Conservation (phyloP, 2,797 vertebrate genomes). For the Takifugu ocellatus region DNA sequence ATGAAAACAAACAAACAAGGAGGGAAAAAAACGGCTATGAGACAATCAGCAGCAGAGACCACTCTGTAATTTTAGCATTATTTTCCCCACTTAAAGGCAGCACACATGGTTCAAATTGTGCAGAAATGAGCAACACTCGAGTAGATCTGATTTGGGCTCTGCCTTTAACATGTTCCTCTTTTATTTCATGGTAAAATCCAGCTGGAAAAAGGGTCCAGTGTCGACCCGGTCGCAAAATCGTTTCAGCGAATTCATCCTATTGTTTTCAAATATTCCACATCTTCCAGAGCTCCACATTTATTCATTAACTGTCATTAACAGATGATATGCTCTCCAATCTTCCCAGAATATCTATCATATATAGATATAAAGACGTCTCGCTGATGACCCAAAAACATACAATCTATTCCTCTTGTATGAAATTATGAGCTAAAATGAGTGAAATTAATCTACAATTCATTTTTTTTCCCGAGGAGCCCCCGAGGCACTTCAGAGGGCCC, state of each 20-base stretch:
- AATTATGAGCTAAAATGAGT: constrained; percentile 47
- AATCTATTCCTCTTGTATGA: constrained; percentile 27
- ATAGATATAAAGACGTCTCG: constrained; percentile 46
- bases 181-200: constrained; percentile 67
- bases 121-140: constrained; percentile 66
- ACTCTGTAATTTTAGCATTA: constrained; percentile 77
- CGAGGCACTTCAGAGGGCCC: constrained; percentile 34
- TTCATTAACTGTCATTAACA: neutral
- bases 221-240: constrained; percentile 52
- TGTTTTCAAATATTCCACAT: too few species aligned
- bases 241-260: constrained; percentile 6
- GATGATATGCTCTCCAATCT: too few species aligned
- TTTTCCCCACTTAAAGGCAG: constrained; percentile 75
- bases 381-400: constrained; percentile 56
- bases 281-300: too few species aligned
- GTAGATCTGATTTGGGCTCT: constrained; percentile 66
- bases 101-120: constrained; percentile 72
- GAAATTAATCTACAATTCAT: constrained; percentile 61
- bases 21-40: constrained; percentile 60
- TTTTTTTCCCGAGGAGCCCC: constrained; percentile 43
- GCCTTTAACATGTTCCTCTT: too few species aligned
- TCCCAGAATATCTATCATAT: neutral
- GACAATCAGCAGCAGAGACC: constrained; percentile 76
- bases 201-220: constrained; percentile 56
- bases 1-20: constrained; percentile 33